Evolutionary conservation across 1,140 invertebrate genomes (phyloP), one percentile per base, ranked within the genome.

Genomic region (Pogonognathellus flavescens): DNA sequence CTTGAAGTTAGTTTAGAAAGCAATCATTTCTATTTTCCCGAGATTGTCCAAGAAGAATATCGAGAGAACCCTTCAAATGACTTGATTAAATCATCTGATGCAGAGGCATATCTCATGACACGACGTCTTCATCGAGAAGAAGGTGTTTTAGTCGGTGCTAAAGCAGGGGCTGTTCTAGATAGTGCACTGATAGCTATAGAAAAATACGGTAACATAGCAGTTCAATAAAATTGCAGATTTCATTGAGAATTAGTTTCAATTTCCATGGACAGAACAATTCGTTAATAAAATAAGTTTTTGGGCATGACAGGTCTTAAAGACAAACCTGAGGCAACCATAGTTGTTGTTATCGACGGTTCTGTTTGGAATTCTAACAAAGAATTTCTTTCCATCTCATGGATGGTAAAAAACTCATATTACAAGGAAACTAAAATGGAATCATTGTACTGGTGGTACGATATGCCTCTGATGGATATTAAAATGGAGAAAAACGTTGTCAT

Each of bases 361-460:
- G 8, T 81, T n/a, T 81, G 80, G 80, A 25, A 18, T 55, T 1
- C 1, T 6, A 25, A 55, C 52, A 81, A 55, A 31, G 25, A 16
- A 20, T 81, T 81, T 13, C 50, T 81, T 1, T 59, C 50, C 0
- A 57, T 55, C 16, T 20, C 25, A 11, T 81, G 80, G 80, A 81
- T 81, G 80, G 50, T 81, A 13, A 57, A 25, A 16, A 81, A 81
- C 14, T n/a, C 16, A 10, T 53, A 55, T 81, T 81, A 55, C 50
- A 22, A 31, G 7, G 11, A 2, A 81, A 49, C 14, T 9, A 81
- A 81, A 81, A 81, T 81, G 80, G 80, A 81, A n/a, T 81, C 80
- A 14, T 25, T 81, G 18, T 81, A 81, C 11, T 81, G 80, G 80
- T 81, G 80, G 80, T 81, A 57, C 14, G 55, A 81, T 14, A 81